phyloP scores from a whole-genome alignment of 2,888 invertebrate species.

The Neoitamus cyanurus region DNA sequence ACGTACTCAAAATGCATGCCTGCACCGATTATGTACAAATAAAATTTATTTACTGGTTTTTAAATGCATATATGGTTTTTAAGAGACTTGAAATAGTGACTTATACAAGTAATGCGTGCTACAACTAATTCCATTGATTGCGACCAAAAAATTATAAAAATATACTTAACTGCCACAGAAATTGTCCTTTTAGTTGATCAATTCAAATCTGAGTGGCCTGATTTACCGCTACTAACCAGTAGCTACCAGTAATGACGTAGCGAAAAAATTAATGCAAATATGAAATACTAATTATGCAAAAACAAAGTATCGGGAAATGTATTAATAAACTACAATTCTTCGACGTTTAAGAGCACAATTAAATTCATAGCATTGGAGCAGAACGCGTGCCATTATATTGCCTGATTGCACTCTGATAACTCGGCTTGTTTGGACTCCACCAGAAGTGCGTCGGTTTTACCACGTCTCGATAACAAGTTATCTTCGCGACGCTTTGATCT shows the following conservation, averaged over 20 bases:
- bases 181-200: neutral
- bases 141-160: no score
- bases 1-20: no score
- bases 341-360: neutral
- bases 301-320: neutral
- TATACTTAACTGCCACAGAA: no score
- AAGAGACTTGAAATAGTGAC: no score
- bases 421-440: neutral
- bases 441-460: neutral
- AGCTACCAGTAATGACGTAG: neutral
- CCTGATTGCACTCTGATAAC: neutral
- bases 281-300: neutral
- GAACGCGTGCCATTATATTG: neutral
- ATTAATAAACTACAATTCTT: neutral
- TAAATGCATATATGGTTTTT: no score
- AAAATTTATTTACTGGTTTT: no score
- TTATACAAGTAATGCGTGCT: no score
- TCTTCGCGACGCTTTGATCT: neutral
- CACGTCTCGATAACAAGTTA: neutral
- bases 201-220: neutral
- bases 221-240: neutral
- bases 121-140: no score
- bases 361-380: neutral
- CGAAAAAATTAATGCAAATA: neutral
- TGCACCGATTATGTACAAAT: no score